Base-by-base conservation (phyloP, 2,113 vertebrate genomes). In the Oryzias woworae region DNA sequence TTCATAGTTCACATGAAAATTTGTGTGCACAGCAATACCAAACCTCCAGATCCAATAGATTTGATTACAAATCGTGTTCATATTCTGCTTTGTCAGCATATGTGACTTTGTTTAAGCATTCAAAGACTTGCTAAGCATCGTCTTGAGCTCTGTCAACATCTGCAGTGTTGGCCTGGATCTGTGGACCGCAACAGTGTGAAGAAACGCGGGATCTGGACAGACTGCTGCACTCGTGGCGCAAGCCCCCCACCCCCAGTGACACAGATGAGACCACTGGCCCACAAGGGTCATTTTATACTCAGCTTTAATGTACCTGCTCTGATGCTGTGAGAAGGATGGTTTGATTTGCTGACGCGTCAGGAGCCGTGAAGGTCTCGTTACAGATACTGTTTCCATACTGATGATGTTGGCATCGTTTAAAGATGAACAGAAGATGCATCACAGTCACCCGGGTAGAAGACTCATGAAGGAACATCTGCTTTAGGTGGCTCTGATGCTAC, bases 371-470 rank as follows among this genome's bases (percentile, higher is more conserved):
- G 91, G 89, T 87, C 84, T 78, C 86, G 86, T 89, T 72, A 73
- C 86, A 85, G 82, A 20, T 83, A 87, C 85, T 80, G 90, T 82
- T 90, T 84, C 91, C 73, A 87, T 80, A 78, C 80, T 75, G 87
- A 90, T 91, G 90, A 92, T 91, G 87, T 83, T 82, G 87, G 80
- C 90, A 86, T 86, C 75, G 88, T 88, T 89, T 69, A 77, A 75
- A 89, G 90, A 92, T 91, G 87, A 89, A 91, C 89, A 89, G 82
- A 88, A 87, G 82, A 78, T 88, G 82, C 88, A 89, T 90, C 89
- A 85, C 85, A 85, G 84, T 90, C 89, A 82, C 69, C 79, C 58
- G 70, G 77, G 80, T 85, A 80, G 84, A 88, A 86, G 77, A 90
- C 86, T 90, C 87, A 88, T 28, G 26, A 6, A 28, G 26, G 82